A percentile compares a stretch with the other conserved stretches of the same genome.
Conservation (phyloP, 37 sponge, comb jelly and placozoan genomes). For the Halisarca cf. caerulea region DNA sequence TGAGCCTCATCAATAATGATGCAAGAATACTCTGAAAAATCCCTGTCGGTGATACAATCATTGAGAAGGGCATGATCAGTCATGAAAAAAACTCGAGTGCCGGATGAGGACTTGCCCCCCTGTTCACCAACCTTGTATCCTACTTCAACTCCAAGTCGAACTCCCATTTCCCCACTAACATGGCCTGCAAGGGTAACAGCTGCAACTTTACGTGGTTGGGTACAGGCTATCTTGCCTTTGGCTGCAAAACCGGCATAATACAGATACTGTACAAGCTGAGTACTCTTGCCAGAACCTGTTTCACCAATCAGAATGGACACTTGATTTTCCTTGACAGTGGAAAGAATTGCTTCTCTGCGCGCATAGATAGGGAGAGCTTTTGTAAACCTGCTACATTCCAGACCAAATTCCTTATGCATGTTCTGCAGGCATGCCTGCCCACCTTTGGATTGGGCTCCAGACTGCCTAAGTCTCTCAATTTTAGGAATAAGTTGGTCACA, state of each 20-base stretch:
- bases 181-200: constrained; percentile 78
- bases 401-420: constrained; percentile 36
- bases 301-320: constrained; percentile 79
- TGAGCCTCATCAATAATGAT: constrained; percentile 87
- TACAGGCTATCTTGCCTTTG: constrained; percentile 62
- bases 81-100: constrained; percentile 50
- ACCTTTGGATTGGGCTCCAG: background rate
- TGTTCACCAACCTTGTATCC: constrained; percentile 60
- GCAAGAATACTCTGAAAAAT: constrained; percentile 57
- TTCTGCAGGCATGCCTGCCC: background rate
- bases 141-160: constrained; percentile 32
- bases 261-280: constrained; percentile 86
- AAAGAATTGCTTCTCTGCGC: background rate
- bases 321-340: background rate
- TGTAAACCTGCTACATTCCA: constrained; percentile 48
- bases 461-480: background rate
- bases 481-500: background rate
- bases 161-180: constrained; percentile 62
- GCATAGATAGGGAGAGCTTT: constrained; percentile 22
- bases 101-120: constrained; percentile 22
- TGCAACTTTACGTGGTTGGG: constrained; percentile 88
- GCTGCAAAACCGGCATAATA: constrained; percentile 54
- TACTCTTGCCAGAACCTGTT: constrained; percentile 94
- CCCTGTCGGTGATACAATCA: constrained; percentile 53
- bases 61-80: constrained; percentile 75